Evolutionary conservation across 2,888 invertebrate genomes (phyloP).

Genomic region (Acrobasis consociella): DNA sequence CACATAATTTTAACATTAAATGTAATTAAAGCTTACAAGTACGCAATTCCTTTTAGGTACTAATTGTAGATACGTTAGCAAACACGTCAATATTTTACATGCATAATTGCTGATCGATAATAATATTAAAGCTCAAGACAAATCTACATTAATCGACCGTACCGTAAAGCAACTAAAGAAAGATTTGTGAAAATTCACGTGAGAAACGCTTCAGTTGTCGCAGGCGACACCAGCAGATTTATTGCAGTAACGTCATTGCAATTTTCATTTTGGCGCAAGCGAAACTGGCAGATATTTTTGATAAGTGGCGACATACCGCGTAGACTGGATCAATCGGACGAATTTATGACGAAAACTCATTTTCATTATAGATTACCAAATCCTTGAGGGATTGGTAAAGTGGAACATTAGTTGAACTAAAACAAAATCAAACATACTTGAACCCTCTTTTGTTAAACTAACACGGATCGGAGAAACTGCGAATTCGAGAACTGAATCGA

Average conservation of each 20-base stretch:
- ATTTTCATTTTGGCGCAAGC: too few species aligned
- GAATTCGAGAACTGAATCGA: background rate
- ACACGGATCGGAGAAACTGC: background rate
- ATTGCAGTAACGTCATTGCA: background rate
- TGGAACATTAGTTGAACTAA: too few species aligned
- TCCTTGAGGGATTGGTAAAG: background rate
- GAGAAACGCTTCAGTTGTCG: slow-evolving; percentile 7
- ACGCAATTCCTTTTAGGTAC: slow-evolving; percentile 13
- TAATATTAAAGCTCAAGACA: slow-evolving; percentile 16
- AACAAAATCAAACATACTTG: too few species aligned
- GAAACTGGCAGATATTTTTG: background rate
- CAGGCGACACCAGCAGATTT: slow-evolving; percentile 1
- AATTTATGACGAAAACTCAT: background rate
- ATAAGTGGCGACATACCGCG: background rate
- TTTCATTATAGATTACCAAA: background rate
- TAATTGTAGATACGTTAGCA: slow-evolving; percentile 17
- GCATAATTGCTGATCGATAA: slow-evolving; percentile 22
- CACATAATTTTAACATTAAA: slow-evolving; percentile 12
- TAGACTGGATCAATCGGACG: background rate
- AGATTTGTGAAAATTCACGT: background rate
- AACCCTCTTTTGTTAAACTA: background rate
- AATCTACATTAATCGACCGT: slow-evolving; percentile 21
- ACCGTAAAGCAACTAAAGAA: slow-evolving; percentile 1
- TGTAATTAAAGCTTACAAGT: slow-evolving; percentile 7
- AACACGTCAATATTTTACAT: slow-evolving; percentile 20